phyloP scores from a whole-genome alignment of 1,140 invertebrate species.

The Mesaphorura yosii region DNA sequence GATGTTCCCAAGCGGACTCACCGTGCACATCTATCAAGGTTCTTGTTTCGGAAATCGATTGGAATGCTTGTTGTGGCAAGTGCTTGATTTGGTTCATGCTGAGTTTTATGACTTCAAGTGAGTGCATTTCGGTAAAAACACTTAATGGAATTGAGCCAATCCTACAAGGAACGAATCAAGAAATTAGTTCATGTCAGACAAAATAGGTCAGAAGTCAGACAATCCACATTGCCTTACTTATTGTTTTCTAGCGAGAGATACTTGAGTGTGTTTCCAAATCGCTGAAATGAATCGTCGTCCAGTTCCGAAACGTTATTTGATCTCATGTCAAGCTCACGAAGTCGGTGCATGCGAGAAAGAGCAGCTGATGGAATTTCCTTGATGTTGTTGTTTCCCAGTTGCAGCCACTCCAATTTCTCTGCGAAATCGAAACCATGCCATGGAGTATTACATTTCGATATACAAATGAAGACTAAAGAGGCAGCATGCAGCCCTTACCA shows the following conservation, averaged over 20 bases:
- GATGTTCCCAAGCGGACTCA: too few species aligned
- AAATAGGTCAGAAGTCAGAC: too few species aligned
- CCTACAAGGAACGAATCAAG: slow-evolving; percentile 38
- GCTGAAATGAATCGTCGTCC: slow-evolving; percentile 71
- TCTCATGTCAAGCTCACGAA: slow-evolving; percentile 74
- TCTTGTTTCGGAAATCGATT: slow-evolving; percentile 70
- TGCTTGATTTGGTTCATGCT: slow-evolving; percentile 74
- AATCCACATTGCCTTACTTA: slow-evolving; percentile 54
- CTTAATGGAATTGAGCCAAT: slow-evolving; percentile 62
- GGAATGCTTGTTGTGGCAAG: slow-evolving; percentile 75
- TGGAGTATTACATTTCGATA: too few species aligned
- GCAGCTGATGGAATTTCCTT: slow-evolving; percentile 68
- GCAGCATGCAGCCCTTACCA: too few species aligned
- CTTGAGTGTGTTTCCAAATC: slow-evolving; percentile 79
- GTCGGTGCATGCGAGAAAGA: slow-evolving; percentile 61
- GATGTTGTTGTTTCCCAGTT: slow-evolving; percentile 72
- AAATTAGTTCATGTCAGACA: too few species aligned
- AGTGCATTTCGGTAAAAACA: slow-evolving; percentile 75
- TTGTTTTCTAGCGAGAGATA: slow-evolving; percentile 85
- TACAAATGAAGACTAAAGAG: too few species aligned
- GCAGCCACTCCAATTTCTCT: slow-evolving; percentile 78
- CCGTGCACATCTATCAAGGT: slow-evolving; percentile 74
- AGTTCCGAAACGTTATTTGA: slow-evolving; percentile 74
- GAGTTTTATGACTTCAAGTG: slow-evolving; percentile 70
- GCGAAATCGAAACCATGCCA: slow-evolving; percentile 22